Base-by-base conservation (phyloP, 1,140 invertebrate species). In the Pseudomyrmex cubaensis region DNA sequence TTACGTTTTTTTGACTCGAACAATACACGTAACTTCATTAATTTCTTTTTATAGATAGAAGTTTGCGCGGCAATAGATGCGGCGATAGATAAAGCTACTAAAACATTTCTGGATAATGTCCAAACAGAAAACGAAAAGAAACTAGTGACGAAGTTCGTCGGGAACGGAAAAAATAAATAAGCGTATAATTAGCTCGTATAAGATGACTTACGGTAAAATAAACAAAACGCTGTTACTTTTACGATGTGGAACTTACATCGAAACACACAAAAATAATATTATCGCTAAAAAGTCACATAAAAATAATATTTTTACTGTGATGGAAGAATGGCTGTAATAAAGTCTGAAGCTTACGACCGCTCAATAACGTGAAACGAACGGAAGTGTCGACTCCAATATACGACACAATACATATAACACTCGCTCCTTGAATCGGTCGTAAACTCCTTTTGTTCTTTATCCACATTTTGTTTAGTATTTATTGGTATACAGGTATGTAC, bases 401-500 rank as follows among this genome's bases (percentile, higher is more conserved):
- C 35, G 35, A 2, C 0, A 76, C 52, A 52, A 4, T 66, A 0
- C 4, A 72, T 52, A 52, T 5, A 1, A 52, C 2, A 13, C 12
- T 12, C 10, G 50, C 13, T 59, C 20, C 56, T 35, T 35, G 35
- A 17, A 20, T 59, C 20, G 17, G 20, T 59, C 10, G n/a, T 9
- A 17, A 22, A 10, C 17, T 61, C 10, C 8, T 61, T 10, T 20
- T 20, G 17, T 22, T 61, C 20, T 22, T 46, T n/a, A 2, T 46
- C 44, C 75, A 78, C 64, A 57, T 78, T 78, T 78, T 62, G 44
- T 86, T 85, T 92, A 92, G 70, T 64, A 62, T 90, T 91, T 90
- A 92, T 93, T 91, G 89, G 87, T 93, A 91, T 92, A 93, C 90
- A 90, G 89, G 84, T 93, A 93, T 94, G 91, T 94, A 92, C 88